These are phyloP conservation scores for Leptodirus hochenwartii DNA, from an alignment of 2,888 invertebrate genomes.

Conservation along the genomic window DNA sequence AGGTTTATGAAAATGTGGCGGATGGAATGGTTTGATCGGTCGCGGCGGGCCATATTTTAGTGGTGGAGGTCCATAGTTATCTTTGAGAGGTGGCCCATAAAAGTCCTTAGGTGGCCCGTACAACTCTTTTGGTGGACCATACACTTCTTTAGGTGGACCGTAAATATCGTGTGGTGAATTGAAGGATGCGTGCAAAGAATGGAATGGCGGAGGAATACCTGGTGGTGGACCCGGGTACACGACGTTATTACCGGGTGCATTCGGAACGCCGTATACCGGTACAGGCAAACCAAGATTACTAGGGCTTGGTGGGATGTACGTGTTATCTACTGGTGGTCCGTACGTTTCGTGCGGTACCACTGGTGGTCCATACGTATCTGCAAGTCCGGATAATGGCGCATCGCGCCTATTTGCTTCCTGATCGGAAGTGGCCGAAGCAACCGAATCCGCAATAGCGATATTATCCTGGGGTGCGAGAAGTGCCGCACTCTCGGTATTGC, in stretches of 20 bases:
- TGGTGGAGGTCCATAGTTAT: conserved; percentile 18
- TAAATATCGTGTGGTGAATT: conserved; percentile 10
- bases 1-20: conserved; percentile 15
- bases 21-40: conserved; percentile 19
- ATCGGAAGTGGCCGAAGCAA: conserved; percentile 20
- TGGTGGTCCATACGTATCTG: conserved; percentile 34
- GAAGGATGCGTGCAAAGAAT: conserved; percentile 11
- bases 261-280: conserved; percentile 40
- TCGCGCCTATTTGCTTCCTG: conserved; percentile 22
- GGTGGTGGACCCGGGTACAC: conserved; percentile 30
- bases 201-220: conserved; percentile 24
- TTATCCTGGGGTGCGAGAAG: too few relatives aligned
- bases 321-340: conserved; percentile 28
- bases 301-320: conserved; percentile 20
- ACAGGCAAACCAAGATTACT: conserved; percentile 33
- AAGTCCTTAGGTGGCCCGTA: conserved; percentile 8
- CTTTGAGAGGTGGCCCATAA: conserved; percentile 11
- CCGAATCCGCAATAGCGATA: conserved; percentile 17
- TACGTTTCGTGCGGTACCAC: conserved; percentile 30
- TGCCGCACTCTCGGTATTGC: conserved; percentile 12
- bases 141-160: conserved; percentile 13
- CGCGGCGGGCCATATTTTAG: conserved; percentile 16
- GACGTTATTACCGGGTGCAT: conserved; percentile 26
- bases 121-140: conserved; percentile 10
- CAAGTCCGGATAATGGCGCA: conserved; percentile 19